phyloP scores from a whole-genome alignment of 2,888 invertebrate genomes.

The Ochlodes sylvanus region DNA sequence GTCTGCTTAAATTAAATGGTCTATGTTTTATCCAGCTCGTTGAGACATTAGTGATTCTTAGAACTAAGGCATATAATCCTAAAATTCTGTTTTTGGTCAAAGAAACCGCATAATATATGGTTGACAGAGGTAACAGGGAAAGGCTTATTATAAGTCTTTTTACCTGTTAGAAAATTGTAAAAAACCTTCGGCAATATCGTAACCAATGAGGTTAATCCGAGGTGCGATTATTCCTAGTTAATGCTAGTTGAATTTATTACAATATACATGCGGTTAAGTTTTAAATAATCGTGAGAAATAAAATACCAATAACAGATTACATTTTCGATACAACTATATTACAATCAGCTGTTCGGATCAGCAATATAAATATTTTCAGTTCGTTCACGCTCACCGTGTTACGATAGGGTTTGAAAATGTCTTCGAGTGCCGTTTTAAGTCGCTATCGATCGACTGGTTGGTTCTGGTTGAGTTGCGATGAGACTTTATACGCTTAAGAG shows the following conservation, averaged over 20 bases:
- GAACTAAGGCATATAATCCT: neutral
- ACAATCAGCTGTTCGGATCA: constrained; percentile 15
- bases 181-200: constrained; percentile 95
- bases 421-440: constrained; percentile 16
- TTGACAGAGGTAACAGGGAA: too few relatives aligned
- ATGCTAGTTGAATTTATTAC: too few relatives aligned
- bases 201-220: constrained; percentile 94
- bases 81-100: too few relatives aligned
- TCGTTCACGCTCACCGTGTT: constrained; percentile 15
- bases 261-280: neutral
- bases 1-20: constrained; percentile 4
- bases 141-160: too few relatives aligned
- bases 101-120: too few relatives aligned
- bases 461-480: neutral
- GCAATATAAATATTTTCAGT: constrained; percentile 32
- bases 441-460: constrained; percentile 32
- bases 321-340: constrained; percentile 24
- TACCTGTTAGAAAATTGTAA: neutral
- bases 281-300: constrained; percentile 17
- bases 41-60: neutral
- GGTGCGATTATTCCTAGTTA: constrained; percentile 88
- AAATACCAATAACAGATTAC: constrained; percentile 1
- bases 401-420: constrained; percentile 26
- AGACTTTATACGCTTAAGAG: neutral
- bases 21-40: neutral